Evolutionary conservation across 2,797 vertebrate species (phyloP).

Genomic region (Poecilia picta): DNA sequence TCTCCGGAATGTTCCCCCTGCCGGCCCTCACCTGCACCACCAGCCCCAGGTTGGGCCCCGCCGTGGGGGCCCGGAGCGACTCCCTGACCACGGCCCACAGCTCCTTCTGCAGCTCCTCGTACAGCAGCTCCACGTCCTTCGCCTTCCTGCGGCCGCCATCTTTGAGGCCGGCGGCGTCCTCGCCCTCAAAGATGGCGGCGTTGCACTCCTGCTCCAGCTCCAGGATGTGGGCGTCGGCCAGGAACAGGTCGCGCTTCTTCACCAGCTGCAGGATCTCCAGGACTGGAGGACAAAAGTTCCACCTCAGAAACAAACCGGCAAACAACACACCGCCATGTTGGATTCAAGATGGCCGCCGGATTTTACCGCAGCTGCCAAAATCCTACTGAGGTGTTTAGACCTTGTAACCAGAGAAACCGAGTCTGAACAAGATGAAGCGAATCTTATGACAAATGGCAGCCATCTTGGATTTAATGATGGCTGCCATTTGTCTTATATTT

Average conservation of each 20-base stretch:
- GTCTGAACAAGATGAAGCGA: not conserved
- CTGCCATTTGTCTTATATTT: not conserved
- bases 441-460: not conserved
- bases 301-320: not conserved
- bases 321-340: too few species aligned
- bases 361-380: not conserved
- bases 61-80: constrained; percentile 78
- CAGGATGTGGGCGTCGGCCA: constrained; percentile 89
- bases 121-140: constrained; percentile 90
- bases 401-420: too few species aligned
- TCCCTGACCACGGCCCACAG: constrained; percentile 88
- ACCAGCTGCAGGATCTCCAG: constrained; percentile 91
- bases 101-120: constrained; percentile 90
- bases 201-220: constrained; percentile 89
- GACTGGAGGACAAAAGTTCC: constrained; percentile 70
- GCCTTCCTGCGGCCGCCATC: constrained; percentile 83
- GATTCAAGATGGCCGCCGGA: not conserved
- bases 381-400: not conserved
- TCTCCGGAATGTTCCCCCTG: not conserved
- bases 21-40: constrained; percentile 78
- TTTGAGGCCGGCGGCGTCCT: constrained; percentile 63
- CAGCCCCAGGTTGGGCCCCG: constrained; percentile 80
- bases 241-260: constrained; percentile 85
- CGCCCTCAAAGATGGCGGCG: constrained; percentile 10
- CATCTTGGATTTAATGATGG: not conserved